phyloP scores from a whole-genome alignment of 2,797 vertebrate genomes.

The Varecia variegata region DNA sequence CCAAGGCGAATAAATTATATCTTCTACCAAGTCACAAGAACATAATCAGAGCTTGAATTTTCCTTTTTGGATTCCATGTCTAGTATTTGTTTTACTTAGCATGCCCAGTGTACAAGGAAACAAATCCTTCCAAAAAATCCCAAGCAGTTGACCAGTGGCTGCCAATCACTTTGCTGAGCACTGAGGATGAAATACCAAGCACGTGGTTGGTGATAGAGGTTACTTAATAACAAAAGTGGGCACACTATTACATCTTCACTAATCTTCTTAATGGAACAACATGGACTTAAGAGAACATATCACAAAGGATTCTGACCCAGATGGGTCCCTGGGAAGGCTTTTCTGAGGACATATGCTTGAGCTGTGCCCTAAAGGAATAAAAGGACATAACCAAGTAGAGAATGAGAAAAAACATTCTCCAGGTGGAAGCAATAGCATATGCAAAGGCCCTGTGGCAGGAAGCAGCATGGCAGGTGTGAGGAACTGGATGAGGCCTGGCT shows the following conservation, averaged over 20 bases:
- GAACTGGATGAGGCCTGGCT: neutral
- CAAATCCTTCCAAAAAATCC: neutral
- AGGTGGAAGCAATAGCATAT: neutral
- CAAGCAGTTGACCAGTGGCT: neutral
- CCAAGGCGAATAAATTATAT: neutral
- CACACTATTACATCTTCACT: neutral
- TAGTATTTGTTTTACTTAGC: neutral
- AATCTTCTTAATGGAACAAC: neutral
- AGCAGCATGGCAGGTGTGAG: neutral
- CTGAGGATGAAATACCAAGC: neutral
- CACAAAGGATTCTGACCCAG: neutral
- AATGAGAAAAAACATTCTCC: neutral
- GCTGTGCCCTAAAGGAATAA: neutral
- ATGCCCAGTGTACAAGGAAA: neutral
- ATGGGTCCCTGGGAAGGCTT: neutral
- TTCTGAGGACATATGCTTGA: neutral
- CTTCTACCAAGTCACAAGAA: neutral
- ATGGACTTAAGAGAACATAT: neutral
- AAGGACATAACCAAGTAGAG: neutral
- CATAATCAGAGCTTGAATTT: neutral
- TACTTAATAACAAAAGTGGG: neutral
- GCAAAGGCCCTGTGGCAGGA: neutral
- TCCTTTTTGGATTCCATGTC: neutral
- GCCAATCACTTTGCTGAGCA: neutral
- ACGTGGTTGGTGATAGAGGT: neutral